Conservation (phyloP, 2,888 invertebrate species). For the Vannuccia rotundouncinata region DNA sequence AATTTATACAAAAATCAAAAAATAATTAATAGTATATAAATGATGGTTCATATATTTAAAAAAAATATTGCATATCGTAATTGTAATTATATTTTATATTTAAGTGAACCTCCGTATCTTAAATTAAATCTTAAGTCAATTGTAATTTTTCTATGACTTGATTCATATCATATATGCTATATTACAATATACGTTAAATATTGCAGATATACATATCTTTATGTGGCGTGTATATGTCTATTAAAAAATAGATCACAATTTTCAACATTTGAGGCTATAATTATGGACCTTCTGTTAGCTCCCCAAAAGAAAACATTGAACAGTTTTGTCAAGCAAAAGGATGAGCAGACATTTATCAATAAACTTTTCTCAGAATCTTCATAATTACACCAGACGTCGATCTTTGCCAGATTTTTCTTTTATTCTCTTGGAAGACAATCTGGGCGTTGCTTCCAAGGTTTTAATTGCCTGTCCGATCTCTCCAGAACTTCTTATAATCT, state of each 20-base stretch:
- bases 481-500: background rate
- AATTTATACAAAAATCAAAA: too few relatives aligned
- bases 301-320: background rate
- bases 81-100: too few relatives aligned
- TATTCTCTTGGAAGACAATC: background rate
- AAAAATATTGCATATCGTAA: too few relatives aligned
- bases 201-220: too few relatives aligned
- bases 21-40: too few relatives aligned
- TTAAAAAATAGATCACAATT: background rate
- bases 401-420: background rate
- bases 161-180: too few relatives aligned
- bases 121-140: too few relatives aligned
- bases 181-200: too few relatives aligned
- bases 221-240: too few relatives aligned
- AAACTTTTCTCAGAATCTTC: background rate
- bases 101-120: too few relatives aligned
- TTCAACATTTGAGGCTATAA: background rate
- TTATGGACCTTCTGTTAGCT: background rate
- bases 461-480: background rate
- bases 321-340: background rate
- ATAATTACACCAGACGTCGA: background rate
- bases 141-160: too few relatives aligned
- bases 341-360: background rate
- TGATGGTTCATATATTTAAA: too few relatives aligned
- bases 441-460: background rate